Conservation (phyloP, 1,140 invertebrate species). For the Trachymyrmex septentrionalis region DNA sequence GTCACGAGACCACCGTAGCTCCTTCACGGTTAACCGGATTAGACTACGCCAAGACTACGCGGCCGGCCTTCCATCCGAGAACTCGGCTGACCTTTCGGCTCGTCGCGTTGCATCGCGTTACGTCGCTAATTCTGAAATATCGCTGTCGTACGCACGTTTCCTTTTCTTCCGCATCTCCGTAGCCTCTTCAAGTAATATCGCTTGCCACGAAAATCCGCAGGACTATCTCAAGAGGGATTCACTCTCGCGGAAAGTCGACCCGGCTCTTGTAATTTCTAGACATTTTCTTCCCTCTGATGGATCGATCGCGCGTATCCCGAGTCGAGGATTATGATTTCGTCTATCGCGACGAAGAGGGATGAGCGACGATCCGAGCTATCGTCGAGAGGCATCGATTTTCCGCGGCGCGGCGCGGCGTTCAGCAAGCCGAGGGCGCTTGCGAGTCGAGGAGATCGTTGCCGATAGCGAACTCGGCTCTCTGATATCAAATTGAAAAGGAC, state of each 20-base stretch:
- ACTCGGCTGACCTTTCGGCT: slow-evolving; percentile 43
- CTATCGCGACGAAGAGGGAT: neutral
- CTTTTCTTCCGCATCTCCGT: neutral
- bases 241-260: neutral
- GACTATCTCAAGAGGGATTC: neutral
- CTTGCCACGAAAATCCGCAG: neutral
- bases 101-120: neutral
- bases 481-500: slow-evolving; percentile 44
- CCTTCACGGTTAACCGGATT: slow-evolving; percentile 60
- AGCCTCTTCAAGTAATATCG: too few relatives aligned
- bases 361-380: neutral
- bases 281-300: neutral
- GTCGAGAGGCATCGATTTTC: slow-evolving; percentile 25
- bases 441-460: neutral
- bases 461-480: slow-evolving; percentile 20
- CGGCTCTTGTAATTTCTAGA: neutral
- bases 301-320: neutral
- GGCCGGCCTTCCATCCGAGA: neutral
- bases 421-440: neutral
- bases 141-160: neutral
- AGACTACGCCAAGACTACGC: slow-evolving; percentile 37
- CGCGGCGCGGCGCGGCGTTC: neutral
- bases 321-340: neutral
- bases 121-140: slow-evolving; percentile 46
- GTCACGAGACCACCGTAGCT: slow-evolving; percentile 33